Conservation (phyloP, 2,888 invertebrate genomes). For the Cryptophagus acutangulus region DNA sequence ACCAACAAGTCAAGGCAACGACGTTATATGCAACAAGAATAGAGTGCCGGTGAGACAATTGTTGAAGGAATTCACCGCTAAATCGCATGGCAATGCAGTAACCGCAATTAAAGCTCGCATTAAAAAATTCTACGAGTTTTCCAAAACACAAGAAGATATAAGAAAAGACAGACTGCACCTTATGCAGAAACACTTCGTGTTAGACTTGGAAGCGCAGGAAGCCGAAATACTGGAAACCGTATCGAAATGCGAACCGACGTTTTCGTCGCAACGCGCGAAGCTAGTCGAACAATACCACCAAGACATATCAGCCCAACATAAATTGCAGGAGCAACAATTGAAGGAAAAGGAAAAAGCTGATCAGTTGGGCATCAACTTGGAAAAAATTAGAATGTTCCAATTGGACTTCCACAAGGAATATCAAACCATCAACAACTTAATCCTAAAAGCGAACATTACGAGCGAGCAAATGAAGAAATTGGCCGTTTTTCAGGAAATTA, state of each 20-base stretch:
- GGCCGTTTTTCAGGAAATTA: conserved; percentile 45
- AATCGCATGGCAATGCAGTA: conserved; percentile 38
- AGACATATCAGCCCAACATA: conserved; percentile 47
- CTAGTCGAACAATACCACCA: conserved; percentile 47
- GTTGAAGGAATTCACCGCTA: conserved; percentile 31
- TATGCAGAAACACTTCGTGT: conserved; percentile 41
- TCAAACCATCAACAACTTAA: conserved; percentile 43
- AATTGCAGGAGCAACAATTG: conserved; percentile 51
- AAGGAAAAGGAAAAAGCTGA: conserved; percentile 36
- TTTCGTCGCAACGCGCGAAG: conserved; percentile 52
- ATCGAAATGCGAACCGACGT: conserved; percentile 53
- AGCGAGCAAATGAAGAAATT: conserved; percentile 47
- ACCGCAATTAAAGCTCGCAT: conserved; percentile 41
- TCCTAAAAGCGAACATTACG: background rate
- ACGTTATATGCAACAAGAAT: conserved; percentile 24
- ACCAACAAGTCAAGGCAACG: conserved; percentile 29
- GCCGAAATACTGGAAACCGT: conserved; percentile 48
- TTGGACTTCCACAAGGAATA: conserved; percentile 54
- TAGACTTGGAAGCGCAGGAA: conserved; percentile 49
- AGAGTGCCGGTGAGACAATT: conserved; percentile 28
- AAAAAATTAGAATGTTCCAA: conserved; percentile 56
- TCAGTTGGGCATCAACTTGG: conserved; percentile 39
- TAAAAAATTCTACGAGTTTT: conserved; percentile 39
- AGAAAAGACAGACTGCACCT: conserved; percentile 37
- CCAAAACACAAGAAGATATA: conserved; percentile 34